These are phyloP conservation scores for Clanis bilineata DNA, from an alignment of 2,888 invertebrate genomes.

Conservation along the genomic window DNA sequence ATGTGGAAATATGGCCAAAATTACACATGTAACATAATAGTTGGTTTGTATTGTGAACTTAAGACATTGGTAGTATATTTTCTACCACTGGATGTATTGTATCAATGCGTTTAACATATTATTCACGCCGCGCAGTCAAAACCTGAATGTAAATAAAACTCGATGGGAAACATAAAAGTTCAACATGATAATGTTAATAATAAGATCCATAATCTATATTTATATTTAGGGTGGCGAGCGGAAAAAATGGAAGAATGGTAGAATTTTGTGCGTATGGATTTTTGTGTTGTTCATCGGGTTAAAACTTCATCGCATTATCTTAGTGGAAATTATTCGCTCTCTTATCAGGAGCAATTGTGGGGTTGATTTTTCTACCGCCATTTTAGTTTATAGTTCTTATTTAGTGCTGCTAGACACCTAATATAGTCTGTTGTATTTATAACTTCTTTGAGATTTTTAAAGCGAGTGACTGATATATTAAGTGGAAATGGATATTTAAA, in stretches of 20 bases:
- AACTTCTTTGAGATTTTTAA: background rate
- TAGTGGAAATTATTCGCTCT: background rate
- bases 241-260: slow-evolving; percentile 20
- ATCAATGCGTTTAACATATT: background rate
- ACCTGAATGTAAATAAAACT: background rate
- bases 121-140: background rate
- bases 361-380: slow-evolving; percentile 2
- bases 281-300: background rate
- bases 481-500: background rate
- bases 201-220: background rate
- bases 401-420: slow-evolving; percentile 4
- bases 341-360: background rate
- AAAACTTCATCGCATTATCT: background rate
- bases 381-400: background rate
- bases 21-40: slow-evolving; percentile 4
- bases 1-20: too few species aligned
- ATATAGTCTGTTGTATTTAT: background rate
- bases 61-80: too few species aligned
- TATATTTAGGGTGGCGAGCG: background rate
- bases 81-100: background rate
- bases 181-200: background rate
- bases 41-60: too few species aligned
- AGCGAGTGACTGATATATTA: background rate
- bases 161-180: background rate
- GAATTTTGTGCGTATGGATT: slow-evolving; percentile 23